Base-by-base conservation (phyloP, 2,113 vertebrate genomes). In the Oceanodroma tethys region DNA sequence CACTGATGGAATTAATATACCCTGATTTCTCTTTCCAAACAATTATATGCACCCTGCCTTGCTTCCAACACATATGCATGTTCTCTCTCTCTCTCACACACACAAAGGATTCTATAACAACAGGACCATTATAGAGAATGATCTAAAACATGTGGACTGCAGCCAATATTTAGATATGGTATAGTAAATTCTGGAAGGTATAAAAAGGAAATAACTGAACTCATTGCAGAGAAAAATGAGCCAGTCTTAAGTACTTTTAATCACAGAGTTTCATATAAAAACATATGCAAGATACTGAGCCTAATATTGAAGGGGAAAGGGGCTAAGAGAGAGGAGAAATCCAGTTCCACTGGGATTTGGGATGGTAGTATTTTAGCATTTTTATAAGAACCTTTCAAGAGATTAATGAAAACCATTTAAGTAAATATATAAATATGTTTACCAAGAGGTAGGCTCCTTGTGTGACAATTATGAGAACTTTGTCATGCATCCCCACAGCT, bases 141-240 rank as follows among this genome's bases (percentile, higher is more conserved):
- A 97, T 97, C 96, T 97, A 97, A 97, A 97, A 95, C 96, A 96
- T 91, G 91, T 96, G 96, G 97, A 97, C 89, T 91, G 94, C 91
- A 97, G 96, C 96, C 96, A 97, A 70, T 93, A 94, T 97, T 97
- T 97, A 95, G 97, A 97, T 97, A 97, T 94, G 96, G 96, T 97
- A 93, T 81, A 96, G 88, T 94, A 97, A 94, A 95, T 97, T 96
- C 93, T 97, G 96, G 96, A 97, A 97, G 92, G 91, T 96, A 97
- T 85, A 96, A 96, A 97, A 96, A 95, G 93, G 94, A 97, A 97
- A 93, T 97, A 97, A 96, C 89, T 96, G 95, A 96, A 97, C 80
- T 95, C 90, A 83, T 93, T 96, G 95, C 89, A 92, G 70, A 96
- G 96, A 96, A 97, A 95, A 97, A 96, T 96, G 95, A 95, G 76